Base-by-base conservation (phyloP, 2,113 vertebrate genomes). In the Cacatua alba region DNA sequence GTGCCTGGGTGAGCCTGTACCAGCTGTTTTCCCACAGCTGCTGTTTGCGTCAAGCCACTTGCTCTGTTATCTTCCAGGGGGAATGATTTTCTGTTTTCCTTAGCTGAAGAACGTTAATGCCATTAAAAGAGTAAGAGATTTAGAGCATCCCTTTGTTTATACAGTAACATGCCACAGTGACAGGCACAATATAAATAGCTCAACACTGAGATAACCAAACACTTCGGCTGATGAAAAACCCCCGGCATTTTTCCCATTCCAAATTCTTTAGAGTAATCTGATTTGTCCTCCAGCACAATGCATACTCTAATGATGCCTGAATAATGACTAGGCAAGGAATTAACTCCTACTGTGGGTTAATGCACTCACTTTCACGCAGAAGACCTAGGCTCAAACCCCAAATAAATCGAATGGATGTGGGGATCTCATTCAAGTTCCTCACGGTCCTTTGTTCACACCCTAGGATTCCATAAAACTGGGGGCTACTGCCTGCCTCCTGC, bases 241-340 rank as follows among this genome's bases (percentile, higher is more conserved):
- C 14, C 33, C 83, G 79, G 87, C 95, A 95, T 96, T 96, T 97
- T 96, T 96, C 77, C 74, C 92, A 96, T 96, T 95, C 95, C 95
- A 94, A 79, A 96, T 91, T 96, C 95, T 96, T 95, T 76, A 87
- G 83, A 94, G 67, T 92, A 79, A 95, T 96, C 96, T 96, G 88
- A 94, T 96, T 96, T 93, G 94, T 92, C 96, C 86, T 92, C 72
- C 81, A 94, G 81, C 77, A 94, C 91, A 96, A 97, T 94, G 91
- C 82, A 52, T 72, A 83, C 88, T 94, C 86, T 82, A 96, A 93
- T 82, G 94, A 78, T 53, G 92, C 94, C 86, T 84, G 80, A 95
- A 95, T 87, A 93, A 94, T 76, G 78, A 86, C 86, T 89, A 64
- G 94, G 94, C 72, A 92, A 93, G 80, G 96, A 95, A 94, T 96